A percentile compares a stretch with the other conserved stretches of the same genome.
phyloP scores from a whole-genome alignment of 1,140 invertebrate species.

The Maconellicoccus hirsutus region DNA sequence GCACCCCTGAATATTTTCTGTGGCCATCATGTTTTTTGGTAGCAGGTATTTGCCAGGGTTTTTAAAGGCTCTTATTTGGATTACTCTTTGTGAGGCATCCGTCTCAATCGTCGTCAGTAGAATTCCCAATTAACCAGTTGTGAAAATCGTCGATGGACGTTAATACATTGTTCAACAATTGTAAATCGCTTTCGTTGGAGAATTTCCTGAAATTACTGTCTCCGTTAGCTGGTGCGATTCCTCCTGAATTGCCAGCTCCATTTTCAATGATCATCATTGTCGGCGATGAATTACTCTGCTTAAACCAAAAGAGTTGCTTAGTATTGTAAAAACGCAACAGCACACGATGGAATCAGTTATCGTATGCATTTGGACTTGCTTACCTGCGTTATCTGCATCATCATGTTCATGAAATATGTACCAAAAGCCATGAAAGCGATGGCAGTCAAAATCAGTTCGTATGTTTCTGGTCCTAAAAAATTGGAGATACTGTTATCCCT shows the following conservation, averaged over 20 bases:
- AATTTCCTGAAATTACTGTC: not conserved
- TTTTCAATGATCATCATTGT: not conserved
- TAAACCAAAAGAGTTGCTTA: no score
- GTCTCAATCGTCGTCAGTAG: no score
- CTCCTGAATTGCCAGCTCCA: not conserved
- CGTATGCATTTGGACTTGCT: no score
- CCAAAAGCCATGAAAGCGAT: constrained; percentile 25
- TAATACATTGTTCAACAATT: not conserved
- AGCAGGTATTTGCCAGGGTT: no score
- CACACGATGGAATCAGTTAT: no score
- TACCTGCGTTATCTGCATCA: constrained; percentile 23
- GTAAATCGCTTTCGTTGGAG: not conserved
- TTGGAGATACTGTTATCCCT: not conserved
- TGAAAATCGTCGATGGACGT: not conserved
- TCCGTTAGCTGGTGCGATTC: not conserved
- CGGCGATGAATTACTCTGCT: not conserved
- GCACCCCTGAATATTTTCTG: no score
- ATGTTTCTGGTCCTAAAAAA: not conserved
- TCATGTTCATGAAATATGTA: constrained; percentile 24
- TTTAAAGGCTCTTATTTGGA: no score
- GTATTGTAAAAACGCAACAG: no score
- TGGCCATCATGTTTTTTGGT: no score
- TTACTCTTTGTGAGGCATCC: no score
- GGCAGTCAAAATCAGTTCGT: constrained; percentile 21
- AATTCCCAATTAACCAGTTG: not conserved